Percentiles rank a stretch among this genome's conserved stretches.
phyloP scores from a whole-genome alignment of 2,888 invertebrate genomes.

The Ceriagrion tenellum region DNA sequence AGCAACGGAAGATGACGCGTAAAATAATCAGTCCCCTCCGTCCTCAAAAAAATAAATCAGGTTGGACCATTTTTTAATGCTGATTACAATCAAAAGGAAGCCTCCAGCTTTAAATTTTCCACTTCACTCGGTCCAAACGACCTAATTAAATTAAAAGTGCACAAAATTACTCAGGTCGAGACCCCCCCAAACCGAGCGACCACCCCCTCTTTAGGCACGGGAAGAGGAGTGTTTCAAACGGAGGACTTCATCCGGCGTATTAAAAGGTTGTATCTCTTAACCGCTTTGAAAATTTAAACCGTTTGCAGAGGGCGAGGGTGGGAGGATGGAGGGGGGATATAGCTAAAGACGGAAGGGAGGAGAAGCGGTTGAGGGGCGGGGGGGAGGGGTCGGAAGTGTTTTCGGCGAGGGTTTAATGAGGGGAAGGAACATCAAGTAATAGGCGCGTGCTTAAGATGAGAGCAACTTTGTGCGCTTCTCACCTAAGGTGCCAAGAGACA shows the following conservation, averaged over 20 bases:
- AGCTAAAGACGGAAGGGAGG: neutral
- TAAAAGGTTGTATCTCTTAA: constrained; percentile 9
- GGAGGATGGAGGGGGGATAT: too few relatives aligned
- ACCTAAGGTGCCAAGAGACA: neutral
- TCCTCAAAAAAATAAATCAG: too few relatives aligned
- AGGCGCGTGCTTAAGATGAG: constrained; percentile 32
- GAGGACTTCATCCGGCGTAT: neutral
- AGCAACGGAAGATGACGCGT: too few relatives aligned
- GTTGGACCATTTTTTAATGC: neutral
- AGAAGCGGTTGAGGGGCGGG: too few relatives aligned
- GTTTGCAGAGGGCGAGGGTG: neutral
- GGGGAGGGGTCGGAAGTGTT: neutral
- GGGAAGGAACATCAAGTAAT: constrained; percentile 22
- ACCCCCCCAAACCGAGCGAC: neutral
- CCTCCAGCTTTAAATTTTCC: neutral
- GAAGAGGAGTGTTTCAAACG: neutral
- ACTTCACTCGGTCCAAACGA: neutral
- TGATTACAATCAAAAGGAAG: neutral
- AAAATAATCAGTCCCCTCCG: too few relatives aligned
- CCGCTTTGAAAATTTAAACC: constrained; percentile 28
- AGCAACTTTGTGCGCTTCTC: neutral
- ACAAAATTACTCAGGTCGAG: neutral
- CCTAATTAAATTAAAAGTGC: neutral
- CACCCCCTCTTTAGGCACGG: neutral
- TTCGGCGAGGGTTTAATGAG: neutral